Evolutionary conservation across 2,888 invertebrate genomes (phyloP).

Genomic region (Melieria omissa): DNA sequence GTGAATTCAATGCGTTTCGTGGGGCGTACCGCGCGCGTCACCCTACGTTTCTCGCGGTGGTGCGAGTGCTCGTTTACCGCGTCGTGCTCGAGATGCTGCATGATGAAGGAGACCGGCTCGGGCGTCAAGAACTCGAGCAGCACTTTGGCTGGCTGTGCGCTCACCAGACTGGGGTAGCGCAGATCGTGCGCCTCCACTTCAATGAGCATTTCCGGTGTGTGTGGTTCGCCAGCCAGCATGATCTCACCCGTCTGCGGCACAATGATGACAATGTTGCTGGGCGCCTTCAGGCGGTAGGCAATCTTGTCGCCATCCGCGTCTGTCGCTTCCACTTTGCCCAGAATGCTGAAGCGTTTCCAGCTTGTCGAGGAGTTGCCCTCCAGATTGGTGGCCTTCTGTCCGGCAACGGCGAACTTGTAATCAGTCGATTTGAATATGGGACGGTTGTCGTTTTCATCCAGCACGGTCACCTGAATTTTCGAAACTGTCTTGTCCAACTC

Average conservation of each 20-base stretch:
- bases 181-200: constrained; percentile 86
- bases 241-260: constrained; percentile 94
- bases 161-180: constrained; percentile 77
- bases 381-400: constrained; percentile 70
- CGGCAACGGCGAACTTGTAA: constrained; percentile 82
- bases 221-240: constrained; percentile 83
- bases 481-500: constrained; percentile 85
- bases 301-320: constrained; percentile 93
- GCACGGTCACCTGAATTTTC: constrained; percentile 79
- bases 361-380: constrained; percentile 72
- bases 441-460: constrained; percentile 92
- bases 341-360: constrained; percentile 83
- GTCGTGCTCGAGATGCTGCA: constrained; percentile 71
- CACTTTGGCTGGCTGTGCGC: constrained; percentile 79
- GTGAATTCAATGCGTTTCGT: constrained; percentile 93
- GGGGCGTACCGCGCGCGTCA: constrained; percentile 92
- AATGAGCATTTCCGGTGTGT: constrained; percentile 72
- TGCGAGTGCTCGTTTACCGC: constrained; percentile 68
- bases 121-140: constrained; percentile 77
- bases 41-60: constrained; percentile 79
- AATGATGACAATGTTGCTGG: constrained; percentile 85
- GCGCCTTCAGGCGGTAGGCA: constrained; percentile 85
- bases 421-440: constrained; percentile 83
- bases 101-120: constrained; percentile 71
- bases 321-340: constrained; percentile 86